Base-by-base conservation (phyloP, 2,113 vertebrate genomes). In the Phaethon lepturus region DNA sequence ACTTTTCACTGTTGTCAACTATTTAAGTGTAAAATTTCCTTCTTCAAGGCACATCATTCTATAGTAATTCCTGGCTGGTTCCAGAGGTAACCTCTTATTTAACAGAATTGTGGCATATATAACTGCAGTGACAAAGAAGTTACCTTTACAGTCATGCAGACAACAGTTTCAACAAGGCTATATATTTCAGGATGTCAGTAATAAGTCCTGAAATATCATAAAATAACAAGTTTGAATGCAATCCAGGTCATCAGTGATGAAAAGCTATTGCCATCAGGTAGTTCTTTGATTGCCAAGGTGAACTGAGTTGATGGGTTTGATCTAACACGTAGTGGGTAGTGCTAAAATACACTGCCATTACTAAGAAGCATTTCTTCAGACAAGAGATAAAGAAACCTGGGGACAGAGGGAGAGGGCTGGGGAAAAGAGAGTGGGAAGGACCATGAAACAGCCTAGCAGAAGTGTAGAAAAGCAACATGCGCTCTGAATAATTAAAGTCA, bases 311-410 rank as follows among this genome's bases (percentile, higher is more conserved):
- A 26, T 75, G 22, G 59, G 15, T 63, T 60, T 86, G 52, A 87
- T 75, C 19, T n/a, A 42, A 29, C 52, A 42, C 0, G 0, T 1
- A n/a, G 28, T 26, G 17, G 38, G 11, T 49, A 75, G 33, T 5
- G 29, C 5, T 56, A 45, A 89, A 91, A 78, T 44, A 26, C 23
- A 9, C 29, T 44, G 2, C 18, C 13, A 6, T 45, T 52, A 20
- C 31, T 58, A 33, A 40, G 40, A 12, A 35, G 2, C 11, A 58
- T 31, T 68, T 75, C n/a, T 28, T 63, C 5, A 77, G 42, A 47
- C 13, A 33, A 33, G 8, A 59, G 5, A 53, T 20, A 4, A 76
- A 82, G 14, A 62, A 18, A 56, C 11, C n/a, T 9, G 45, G 8
- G 6, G 6, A 9, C 11, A 85, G 59, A 80, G 10, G 11, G 22